Conservation (phyloP, 1,140 invertebrate species). For the Akabosia matsudoensis region DNA sequence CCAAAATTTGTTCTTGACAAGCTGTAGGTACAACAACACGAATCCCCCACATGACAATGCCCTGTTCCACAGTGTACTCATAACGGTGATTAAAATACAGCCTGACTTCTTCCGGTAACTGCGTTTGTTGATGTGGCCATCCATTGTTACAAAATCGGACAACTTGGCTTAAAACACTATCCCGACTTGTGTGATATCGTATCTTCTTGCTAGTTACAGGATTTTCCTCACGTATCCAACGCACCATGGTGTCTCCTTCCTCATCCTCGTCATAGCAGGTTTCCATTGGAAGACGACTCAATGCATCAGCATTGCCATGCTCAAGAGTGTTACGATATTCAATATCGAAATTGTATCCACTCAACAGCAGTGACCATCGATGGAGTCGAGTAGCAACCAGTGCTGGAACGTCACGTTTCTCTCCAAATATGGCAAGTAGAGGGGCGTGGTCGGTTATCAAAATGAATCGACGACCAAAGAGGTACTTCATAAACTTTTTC, state of each 20-base stretch:
- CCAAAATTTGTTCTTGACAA: constrained; percentile 45
- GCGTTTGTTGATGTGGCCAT: constrained; percentile 16
- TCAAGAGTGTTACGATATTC: constrained; percentile 47
- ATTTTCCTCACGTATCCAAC: not conserved
- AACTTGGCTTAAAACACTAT: constrained; percentile 12
- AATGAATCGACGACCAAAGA: constrained; percentile 49
- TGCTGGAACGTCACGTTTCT: not conserved
- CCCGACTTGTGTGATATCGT: not conserved
- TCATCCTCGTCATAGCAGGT: not conserved
- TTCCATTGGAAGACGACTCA: constrained; percentile 47
- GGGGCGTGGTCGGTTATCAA: constrained; percentile 35
- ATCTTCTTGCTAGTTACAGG: not conserved
- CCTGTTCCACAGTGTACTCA: constrained; percentile 29
- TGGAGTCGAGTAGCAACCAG: constrained; percentile 49
- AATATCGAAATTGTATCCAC: constrained; percentile 50
- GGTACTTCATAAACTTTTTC: constrained; percentile 53
- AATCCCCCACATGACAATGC: constrained; percentile 46
- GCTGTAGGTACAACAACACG: constrained; percentile 50
- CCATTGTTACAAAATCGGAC: constrained; percentile 8
- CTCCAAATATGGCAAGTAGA: not conserved
- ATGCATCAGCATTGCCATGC: constrained; percentile 48
- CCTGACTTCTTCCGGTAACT: constrained; percentile 7
- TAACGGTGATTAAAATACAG: constrained; percentile 10
- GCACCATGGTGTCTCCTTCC: not conserved
- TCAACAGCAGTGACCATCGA: constrained; percentile 50